phyloP scores from a whole-genome alignment of 2,797 vertebrate genomes.

The Hipposideros larvatus region DNA sequence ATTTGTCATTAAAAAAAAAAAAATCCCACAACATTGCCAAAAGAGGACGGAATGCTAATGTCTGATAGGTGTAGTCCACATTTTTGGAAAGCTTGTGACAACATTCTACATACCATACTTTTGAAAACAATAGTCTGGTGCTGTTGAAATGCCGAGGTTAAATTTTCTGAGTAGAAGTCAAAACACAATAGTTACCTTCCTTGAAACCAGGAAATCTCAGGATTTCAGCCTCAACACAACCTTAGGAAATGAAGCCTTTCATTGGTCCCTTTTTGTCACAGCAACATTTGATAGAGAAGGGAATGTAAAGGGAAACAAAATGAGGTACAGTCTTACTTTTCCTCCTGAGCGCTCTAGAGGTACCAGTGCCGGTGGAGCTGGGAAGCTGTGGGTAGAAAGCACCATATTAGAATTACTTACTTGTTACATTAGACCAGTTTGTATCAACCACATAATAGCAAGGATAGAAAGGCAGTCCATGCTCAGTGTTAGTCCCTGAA shows the following conservation, averaged over 20 bases:
- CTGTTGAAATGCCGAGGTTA: not conserved
- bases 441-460: not conserved
- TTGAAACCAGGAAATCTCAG: conserved; percentile 45
- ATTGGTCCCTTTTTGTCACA: not conserved
- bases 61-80: not conserved
- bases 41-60: not conserved
- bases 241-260: not conserved
- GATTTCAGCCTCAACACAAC: not conserved
- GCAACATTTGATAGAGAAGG: not conserved
- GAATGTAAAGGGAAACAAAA: not conserved
- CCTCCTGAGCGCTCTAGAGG: too few relatives aligned
- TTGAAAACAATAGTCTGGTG: not conserved
- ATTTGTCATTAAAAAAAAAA: not conserved
- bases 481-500: not conserved
- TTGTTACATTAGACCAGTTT: not conserved
- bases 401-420: not conserved
- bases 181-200: not conserved
- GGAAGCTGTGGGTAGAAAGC: not conserved
- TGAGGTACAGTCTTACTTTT: not conserved
- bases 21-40: not conserved
- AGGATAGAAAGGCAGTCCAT: not conserved
- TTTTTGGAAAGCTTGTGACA: conserved; percentile 29
- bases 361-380: not conserved
- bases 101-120: not conserved
- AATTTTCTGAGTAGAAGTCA: not conserved